phyloP scores from a whole-genome alignment of 2,113 vertebrate species.

The Barbus barbus region DNA sequence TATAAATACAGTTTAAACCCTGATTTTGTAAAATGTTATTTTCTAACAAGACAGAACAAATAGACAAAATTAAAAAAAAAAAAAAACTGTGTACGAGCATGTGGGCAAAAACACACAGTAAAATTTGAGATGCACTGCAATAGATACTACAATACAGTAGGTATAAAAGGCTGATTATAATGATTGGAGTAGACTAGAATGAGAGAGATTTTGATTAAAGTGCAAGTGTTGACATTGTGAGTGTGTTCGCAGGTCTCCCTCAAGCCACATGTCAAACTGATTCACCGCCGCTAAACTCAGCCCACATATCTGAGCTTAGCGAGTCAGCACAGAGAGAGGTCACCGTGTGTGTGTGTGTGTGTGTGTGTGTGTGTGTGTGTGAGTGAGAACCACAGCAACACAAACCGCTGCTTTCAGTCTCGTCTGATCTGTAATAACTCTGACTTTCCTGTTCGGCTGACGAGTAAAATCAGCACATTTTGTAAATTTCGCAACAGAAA shows the following conservation, averaged over 20 bases:
- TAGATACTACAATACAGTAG: background rate
- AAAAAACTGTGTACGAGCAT: background rate
- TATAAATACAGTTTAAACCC: background rate
- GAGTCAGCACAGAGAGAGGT: background rate
- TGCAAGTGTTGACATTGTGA: background rate
- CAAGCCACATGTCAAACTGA: conserved; percentile 43
- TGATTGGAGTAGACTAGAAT: background rate
- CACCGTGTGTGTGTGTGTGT: background rate
- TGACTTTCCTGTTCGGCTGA: no score
- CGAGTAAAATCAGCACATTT: no score
- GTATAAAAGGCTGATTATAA: background rate
- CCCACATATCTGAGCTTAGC: conserved; percentile 38
- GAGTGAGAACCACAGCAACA: background rate
- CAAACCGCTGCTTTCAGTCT: background rate
- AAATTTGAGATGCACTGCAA: background rate
- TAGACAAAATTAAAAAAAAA: background rate
- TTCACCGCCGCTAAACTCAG: conserved; percentile 42
- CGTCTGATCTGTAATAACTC: background rate
- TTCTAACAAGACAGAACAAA: background rate
- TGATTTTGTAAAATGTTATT: background rate
- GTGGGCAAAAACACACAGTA: background rate
- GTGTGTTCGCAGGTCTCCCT: conserved; percentile 36
- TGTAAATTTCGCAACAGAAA: no score
- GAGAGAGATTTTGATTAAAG: conserved; percentile 38
- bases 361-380: background rate